A percentile compares a stretch with the other conserved stretches of the same genome.
Conservation (phyloP, 2,888 invertebrate species). For the Lithosia quadra region DNA sequence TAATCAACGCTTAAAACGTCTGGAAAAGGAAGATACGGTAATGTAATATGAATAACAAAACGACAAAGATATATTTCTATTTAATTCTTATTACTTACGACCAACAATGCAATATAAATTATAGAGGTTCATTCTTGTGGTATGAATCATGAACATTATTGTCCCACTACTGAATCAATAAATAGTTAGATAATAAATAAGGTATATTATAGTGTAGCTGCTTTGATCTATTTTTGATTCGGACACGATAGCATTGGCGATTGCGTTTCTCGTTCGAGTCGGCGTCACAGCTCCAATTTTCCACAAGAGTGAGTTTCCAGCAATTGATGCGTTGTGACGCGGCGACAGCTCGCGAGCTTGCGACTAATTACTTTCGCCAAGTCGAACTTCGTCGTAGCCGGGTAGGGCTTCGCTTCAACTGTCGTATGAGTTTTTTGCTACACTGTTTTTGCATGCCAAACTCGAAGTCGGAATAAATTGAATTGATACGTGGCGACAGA, state of each 20-base stretch:
- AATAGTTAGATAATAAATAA: constrained; percentile 39
- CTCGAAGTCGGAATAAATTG: constrained; percentile 52
- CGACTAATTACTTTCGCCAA: constrained; percentile 83
- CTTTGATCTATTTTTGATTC: constrained; percentile 53
- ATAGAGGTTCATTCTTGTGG: constrained; percentile 63
- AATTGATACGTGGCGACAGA: constrained; percentile 52
- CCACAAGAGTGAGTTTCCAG: constrained; percentile 72
- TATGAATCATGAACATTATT: constrained; percentile 59
- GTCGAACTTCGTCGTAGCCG: constrained; percentile 64
- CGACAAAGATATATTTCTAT: constrained; percentile 84
- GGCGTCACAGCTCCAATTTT: constrained; percentile 78
- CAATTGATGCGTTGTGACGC: constrained; percentile 80
- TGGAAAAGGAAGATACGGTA: constrained; percentile 86
- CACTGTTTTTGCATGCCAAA: constrained; percentile 64
- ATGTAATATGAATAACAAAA: constrained; percentile 87
- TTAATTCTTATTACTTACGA: constrained; percentile 82
- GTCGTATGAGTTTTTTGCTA: constrained; percentile 73
- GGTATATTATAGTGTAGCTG: constrained; percentile 28
- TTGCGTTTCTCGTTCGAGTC: constrained; percentile 75
- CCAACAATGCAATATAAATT: constrained; percentile 79
- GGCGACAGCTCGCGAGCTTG: constrained; percentile 74
- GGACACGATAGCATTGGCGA: constrained; percentile 46
- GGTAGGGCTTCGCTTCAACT: constrained; percentile 77
- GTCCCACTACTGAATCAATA: constrained; percentile 44
- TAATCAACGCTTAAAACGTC: constrained; percentile 87